Percentiles rank a stretch among this genome's conserved stretches.
These are phyloP conservation scores for Ptilorrhoa leucosticta DNA, from an alignment of 2,113 vertebrate genomes.

Conservation along the genomic window DNA sequence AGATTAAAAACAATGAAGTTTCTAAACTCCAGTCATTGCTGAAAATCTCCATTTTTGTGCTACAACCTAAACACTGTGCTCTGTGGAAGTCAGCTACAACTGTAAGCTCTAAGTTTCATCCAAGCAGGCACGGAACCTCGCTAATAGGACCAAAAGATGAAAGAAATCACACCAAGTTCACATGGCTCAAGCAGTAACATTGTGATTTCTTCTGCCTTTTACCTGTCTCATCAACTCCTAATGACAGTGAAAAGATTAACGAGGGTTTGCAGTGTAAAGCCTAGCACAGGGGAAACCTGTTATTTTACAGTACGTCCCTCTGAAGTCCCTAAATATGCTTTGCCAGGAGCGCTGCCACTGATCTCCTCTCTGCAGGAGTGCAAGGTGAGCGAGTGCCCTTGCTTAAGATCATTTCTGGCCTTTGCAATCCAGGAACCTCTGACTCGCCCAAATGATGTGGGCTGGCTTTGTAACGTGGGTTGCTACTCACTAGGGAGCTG, in stretches of 20 bases:
- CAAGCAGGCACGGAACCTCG: not conserved
- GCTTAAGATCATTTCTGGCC: conserved; percentile 25
- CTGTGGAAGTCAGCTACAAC: not conserved
- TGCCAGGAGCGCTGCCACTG: not conserved
- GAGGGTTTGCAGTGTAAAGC: not conserved
- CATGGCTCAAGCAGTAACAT: not conserved
- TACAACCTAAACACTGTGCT: not conserved
- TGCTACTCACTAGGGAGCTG: conserved; percentile 29
- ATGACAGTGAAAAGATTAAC: not conserved
- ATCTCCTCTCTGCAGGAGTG: not conserved
- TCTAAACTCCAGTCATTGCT: not conserved
- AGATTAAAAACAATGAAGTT: not conserved
- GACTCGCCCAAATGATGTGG: not conserved
- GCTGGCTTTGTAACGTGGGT: not conserved
- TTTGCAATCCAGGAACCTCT: conserved; percentile 33
- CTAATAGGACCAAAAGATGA: not conserved
- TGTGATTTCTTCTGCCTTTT: conserved; percentile 7
- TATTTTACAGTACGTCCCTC: not conserved
- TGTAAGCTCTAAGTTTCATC: not conserved
- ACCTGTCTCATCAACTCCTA: not conserved
- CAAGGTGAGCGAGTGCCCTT: conserved; percentile 31
- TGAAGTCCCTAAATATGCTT: conserved; percentile 5
- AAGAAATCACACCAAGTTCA: not conserved
- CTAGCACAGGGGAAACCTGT: not conserved
- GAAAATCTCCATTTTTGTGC: not conserved